Evolutionary conservation across 2,888 invertebrate species (phyloP).

Genomic region (Gymnoscelis rufifasciata): DNA sequence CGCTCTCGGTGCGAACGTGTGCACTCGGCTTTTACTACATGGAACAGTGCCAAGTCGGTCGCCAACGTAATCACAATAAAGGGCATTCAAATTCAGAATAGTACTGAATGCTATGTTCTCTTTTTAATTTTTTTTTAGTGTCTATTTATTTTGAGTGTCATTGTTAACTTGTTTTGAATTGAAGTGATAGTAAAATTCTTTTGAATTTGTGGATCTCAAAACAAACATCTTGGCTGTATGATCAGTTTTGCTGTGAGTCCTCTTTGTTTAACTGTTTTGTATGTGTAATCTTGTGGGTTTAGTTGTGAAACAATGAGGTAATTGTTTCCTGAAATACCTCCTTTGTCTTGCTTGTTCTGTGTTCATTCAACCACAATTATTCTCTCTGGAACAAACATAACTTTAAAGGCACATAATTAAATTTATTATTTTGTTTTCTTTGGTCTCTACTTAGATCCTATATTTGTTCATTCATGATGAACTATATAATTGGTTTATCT

Average conservation of each 20-base stretch:
- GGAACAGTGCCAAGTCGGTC: constrained; percentile 71
- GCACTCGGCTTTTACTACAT: constrained; percentile 40
- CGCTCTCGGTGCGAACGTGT: constrained; percentile 35
- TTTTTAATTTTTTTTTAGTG: constrained; percentile 1
- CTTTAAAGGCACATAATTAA: too few species aligned
- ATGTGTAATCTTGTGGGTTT: background rate
- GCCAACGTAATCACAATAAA: constrained; percentile 28
- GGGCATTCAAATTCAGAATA: constrained; percentile 29
- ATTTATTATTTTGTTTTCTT: too few species aligned
- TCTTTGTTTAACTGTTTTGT: background rate
- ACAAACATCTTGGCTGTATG: constrained; percentile 1
- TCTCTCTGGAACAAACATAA: too few species aligned
- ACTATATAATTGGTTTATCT: too few species aligned
- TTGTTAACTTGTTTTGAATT: constrained; percentile 5
- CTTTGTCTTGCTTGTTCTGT: background rate
- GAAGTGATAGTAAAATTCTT: too few species aligned
- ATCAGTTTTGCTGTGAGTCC: constrained; percentile 3
- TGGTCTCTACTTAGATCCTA: too few species aligned
- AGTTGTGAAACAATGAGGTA: background rate
- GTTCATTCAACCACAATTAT: background rate
- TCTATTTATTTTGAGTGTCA: constrained; percentile 16
- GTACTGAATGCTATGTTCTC: constrained; percentile 15
- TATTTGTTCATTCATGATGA: too few species aligned
- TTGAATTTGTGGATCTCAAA: background rate
- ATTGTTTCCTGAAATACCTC: background rate